These are phyloP conservation scores for Lepidurus packardi DNA, from an alignment of 1,140 invertebrate species.

Conservation along the genomic window DNA sequence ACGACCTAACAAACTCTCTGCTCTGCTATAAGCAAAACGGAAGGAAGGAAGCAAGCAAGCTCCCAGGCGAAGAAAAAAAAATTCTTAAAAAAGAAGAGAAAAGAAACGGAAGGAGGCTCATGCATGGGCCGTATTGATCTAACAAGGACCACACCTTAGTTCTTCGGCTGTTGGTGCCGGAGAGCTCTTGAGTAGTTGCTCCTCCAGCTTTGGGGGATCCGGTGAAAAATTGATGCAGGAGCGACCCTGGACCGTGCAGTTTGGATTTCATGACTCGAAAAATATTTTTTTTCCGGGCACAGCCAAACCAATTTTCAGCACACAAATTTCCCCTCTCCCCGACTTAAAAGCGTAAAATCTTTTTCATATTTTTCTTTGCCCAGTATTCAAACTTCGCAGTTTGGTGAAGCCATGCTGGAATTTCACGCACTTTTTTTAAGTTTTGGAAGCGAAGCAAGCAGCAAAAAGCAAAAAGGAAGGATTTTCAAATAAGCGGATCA, in stretches of 20 bases:
- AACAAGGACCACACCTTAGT: slow-evolving; percentile 19
- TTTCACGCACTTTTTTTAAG: too few species aligned
- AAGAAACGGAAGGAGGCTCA: slow-evolving; percentile 6
- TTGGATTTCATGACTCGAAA: slow-evolving; percentile 1
- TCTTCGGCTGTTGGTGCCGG: slow-evolving; percentile 13
- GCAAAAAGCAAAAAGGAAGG: too few species aligned
- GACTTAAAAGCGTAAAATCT: background rate
- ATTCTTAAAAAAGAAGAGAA: background rate
- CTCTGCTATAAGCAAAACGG: background rate
- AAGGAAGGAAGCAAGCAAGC: slow-evolving; percentile 9
- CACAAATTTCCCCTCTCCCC: too few species aligned
- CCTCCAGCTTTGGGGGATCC: slow-evolving; percentile 8
- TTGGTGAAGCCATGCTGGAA: too few species aligned
- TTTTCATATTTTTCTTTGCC: too few species aligned
- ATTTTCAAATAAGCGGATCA: too few species aligned
- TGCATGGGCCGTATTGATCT: slow-evolving; percentile 21
- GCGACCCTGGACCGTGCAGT: slow-evolving; percentile 16
- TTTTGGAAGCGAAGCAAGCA: too few species aligned
- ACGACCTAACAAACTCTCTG: slow-evolving; percentile 1
- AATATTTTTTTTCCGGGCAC: background rate
- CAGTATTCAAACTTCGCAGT: too few species aligned
- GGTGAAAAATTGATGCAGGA: slow-evolving; percentile 21
- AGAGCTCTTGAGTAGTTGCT: slow-evolving; percentile 21
- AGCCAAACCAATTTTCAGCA: too few species aligned
- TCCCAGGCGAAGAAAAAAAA: background rate